These are phyloP conservation scores for Pinctada fucata DNA, from an alignment of 2,888 invertebrate genomes.

Conservation along the genomic window DNA sequence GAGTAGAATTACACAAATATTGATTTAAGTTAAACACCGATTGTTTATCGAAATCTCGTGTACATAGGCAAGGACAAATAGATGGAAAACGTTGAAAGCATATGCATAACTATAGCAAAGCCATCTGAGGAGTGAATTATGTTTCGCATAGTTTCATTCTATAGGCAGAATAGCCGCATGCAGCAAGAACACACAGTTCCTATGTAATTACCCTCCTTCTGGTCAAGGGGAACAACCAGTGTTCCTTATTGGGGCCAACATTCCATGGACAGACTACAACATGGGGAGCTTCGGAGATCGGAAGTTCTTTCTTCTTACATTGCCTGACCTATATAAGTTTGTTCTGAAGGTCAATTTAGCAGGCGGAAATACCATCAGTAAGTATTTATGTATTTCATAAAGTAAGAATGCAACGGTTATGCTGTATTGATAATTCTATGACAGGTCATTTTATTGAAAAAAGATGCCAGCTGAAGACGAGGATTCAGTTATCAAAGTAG, in stretches of 20 bases:
- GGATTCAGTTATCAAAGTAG: no score
- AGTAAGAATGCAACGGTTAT: no score
- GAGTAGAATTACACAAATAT: no score
- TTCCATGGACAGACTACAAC: constrained; percentile 12
- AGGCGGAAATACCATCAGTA: constrained; percentile 50
- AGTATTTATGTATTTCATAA: not conserved
- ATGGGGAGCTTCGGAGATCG: constrained; percentile 21
- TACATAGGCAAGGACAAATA: no score
- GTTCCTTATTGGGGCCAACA: constrained; percentile 23
- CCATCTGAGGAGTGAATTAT: no score
- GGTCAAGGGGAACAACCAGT: constrained; percentile 9
- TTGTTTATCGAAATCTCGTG: no score
- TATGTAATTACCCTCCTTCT: not conserved
- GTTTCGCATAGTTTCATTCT: not conserved
- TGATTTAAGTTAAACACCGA: no score
- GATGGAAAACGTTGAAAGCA: no score
- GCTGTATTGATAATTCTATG: no score
- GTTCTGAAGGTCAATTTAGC: constrained; percentile 31
- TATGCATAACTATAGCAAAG: no score
- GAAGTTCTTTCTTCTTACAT: constrained; percentile 10
- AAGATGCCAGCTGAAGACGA: no score
- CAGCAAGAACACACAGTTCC: constrained; percentile 18
- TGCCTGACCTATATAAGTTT: constrained; percentile 29
- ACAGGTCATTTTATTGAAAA: no score
- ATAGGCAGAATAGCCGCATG: constrained; percentile 13